Conservation (phyloP, 1,140 invertebrate species). For the Drosophila carrolli region DNA sequence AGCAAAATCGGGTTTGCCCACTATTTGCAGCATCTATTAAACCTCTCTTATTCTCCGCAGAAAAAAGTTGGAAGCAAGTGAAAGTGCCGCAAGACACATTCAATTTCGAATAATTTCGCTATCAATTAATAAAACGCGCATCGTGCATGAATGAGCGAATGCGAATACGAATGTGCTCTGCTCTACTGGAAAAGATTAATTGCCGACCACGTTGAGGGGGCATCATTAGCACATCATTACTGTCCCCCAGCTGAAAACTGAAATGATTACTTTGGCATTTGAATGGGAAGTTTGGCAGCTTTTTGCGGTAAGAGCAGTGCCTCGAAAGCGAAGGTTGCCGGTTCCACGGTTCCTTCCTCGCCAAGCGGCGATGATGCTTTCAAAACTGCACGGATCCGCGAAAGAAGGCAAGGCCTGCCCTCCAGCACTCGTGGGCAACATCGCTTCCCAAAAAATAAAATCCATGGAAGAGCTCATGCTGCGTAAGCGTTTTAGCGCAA, state of each 20-base stretch:
- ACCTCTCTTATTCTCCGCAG: conserved; percentile 19
- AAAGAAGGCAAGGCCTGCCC: conserved; percentile 43
- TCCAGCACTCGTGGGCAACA: conserved; percentile 29
- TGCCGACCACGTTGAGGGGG: conserved; percentile 40
- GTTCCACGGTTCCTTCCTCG: conserved; percentile 32
- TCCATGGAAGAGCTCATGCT: conserved; percentile 69
- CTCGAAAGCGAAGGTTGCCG: conserved; percentile 41
- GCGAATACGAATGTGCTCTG: conserved; percentile 32
- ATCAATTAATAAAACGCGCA: conserved; percentile 74
- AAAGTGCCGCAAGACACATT: conserved; percentile 72
- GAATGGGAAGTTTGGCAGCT: conserved; percentile 39
- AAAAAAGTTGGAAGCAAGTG: conserved; percentile 53
- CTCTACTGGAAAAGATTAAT: conserved; percentile 69
- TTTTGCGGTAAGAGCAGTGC: conserved; percentile 1
- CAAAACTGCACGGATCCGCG: conserved; percentile 33
- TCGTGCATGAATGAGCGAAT: conserved; percentile 53
- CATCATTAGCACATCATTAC: conserved; percentile 80
- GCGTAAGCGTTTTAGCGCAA: conserved; percentile 66
- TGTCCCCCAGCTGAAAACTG: conserved; percentile 39
- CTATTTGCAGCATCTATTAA: not conserved
- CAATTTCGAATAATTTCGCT: conserved; percentile 77
- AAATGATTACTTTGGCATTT: conserved; percentile 46
- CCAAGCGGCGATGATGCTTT: conserved; percentile 27
- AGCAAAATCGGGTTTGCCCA: conserved; percentile 19
- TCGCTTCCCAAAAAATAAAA: conserved; percentile 32